Base-by-base conservation (phyloP, 1,140 invertebrate genomes). In the Formica selysi region DNA sequence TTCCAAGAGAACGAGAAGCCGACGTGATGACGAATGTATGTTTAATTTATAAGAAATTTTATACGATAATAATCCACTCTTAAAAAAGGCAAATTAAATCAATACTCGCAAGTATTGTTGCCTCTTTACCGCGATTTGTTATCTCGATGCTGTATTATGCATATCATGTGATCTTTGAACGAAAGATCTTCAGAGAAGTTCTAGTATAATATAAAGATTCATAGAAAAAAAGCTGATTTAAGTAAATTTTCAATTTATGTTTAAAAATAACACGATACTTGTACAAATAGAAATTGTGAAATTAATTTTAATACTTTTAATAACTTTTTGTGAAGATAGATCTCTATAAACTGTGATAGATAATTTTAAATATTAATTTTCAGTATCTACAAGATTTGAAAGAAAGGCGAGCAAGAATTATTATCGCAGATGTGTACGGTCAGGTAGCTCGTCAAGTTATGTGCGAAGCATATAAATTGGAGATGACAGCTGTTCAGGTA, bases 341-440 rank as follows among this genome's bases (percentile, higher is more conserved):
- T 51, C n/a, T n/a, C 2, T 11, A n/a, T 36, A 62, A 79, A 59
- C n/a, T 85, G 8, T 64, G 44, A 76, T 61, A 61, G n/a, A 22
- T 41, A 62, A 61, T 41, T 76, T 61, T 76, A 19, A 3, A 59
- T 87, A 92, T 87, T 62, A 92, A 90, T 89, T 92, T 91, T 29
- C 90, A 98, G 97, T 96, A 97, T 92, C 95, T 98, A 86, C 94
- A 96, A 90, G 96, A 97, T 87, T 91, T 98, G 38, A 97, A 97
- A 89, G 93, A 95, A 4, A 96, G 97, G 85, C 95, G 95, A 38
- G 96, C 96, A 0, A 96, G 96, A 79, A 98, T 98, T 16, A 98
- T 98, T 44, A 98, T 98, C 90, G 97, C 97, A 0, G 97, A 98
- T 93, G 96, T 98, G 64, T 96, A 97, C 85, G 97, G 97, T 76